Evolutionary conservation across 2,113 vertebrate species (phyloP).

Genomic region (Orcinus orca): DNA sequence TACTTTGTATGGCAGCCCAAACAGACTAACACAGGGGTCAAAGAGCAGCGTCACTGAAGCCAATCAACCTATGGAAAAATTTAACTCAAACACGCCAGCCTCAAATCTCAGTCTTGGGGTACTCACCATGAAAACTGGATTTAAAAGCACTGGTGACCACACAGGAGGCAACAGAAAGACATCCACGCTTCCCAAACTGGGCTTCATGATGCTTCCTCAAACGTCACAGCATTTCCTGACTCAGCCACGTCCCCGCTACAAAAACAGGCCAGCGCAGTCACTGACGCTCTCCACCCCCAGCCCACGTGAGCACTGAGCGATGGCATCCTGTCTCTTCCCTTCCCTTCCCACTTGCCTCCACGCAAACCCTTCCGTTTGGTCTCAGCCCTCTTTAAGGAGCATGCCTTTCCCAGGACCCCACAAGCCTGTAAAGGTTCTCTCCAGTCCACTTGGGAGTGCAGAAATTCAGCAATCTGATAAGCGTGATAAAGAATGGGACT

Average conservation of each 20-base stretch:
- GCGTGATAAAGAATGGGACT: neutral
- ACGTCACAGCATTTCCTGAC: neutral
- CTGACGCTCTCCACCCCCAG: fast-evolving
- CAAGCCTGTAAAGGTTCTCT: neutral
- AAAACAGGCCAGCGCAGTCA: fast-evolving
- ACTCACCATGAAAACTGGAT: fast-evolving
- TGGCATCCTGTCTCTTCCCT: fast-evolving
- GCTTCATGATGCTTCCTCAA: fast-evolving
- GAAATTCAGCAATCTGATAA: neutral
- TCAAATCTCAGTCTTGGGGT: neutral
- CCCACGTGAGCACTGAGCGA: neutral
- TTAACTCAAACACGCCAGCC: neutral
- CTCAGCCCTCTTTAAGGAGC: neutral
- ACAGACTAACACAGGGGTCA: too few species aligned
- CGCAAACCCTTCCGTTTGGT: neutral
- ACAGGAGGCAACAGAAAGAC: neutral
- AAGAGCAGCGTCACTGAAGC: fast-evolving
- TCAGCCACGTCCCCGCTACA: neutral
- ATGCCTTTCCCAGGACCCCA: neutral
- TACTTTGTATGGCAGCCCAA: too few species aligned
- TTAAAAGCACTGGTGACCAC: neutral
- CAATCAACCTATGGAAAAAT: neutral
- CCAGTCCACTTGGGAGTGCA: neutral
- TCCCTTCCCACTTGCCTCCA: neutral
- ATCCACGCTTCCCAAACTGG: neutral